These are phyloP conservation scores for Palythoa caribaeorum DNA, from an alignment of 92 coral and sea anemone genomes.

Conservation along the genomic window DNA sequence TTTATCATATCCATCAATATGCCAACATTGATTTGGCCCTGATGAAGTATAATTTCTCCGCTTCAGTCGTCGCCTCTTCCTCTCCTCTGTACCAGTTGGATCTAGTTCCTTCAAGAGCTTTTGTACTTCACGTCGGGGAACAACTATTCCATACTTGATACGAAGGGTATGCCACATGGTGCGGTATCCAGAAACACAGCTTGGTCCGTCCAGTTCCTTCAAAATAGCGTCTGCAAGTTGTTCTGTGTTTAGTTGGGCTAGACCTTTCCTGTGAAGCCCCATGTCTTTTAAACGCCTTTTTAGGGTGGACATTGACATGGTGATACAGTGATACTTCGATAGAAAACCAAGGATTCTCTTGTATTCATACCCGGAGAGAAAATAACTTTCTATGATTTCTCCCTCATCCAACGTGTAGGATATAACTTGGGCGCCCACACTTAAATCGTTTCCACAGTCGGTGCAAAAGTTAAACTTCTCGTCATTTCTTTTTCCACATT, in stretches of 20 bases:
- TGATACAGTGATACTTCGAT: constrained; percentile 54
- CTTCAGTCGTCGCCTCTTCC: constrained; percentile 62
- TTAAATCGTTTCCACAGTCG: constrained; percentile 54
- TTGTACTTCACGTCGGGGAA: constrained; percentile 64
- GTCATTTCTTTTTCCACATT: constrained; percentile 49
- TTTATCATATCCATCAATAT: constrained; percentile 25
- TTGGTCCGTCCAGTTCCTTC: constrained; percentile 70
- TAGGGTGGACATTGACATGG: constrained; percentile 63
- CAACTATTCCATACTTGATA: constrained; percentile 66
- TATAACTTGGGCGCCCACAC: constrained; percentile 46
- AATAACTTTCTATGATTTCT: constrained; percentile 57
- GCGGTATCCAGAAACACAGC: constrained; percentile 61
- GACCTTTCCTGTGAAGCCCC: constrained; percentile 33
- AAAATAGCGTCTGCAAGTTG: constrained; percentile 42
- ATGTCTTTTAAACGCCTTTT: constrained; percentile 58
- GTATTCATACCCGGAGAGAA: constrained; percentile 61
- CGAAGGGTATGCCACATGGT: constrained; percentile 73
- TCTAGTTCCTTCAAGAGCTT: constrained; percentile 59
- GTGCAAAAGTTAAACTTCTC: constrained; percentile 52
- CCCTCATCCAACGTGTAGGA: constrained; percentile 41
- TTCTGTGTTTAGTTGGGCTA: constrained; percentile 39
- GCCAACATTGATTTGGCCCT: constrained; percentile 61
- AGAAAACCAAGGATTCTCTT: constrained; percentile 66
- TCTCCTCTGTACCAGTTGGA: constrained; percentile 62
- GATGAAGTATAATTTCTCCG: constrained; percentile 51